Evolutionary conservation across 2,888 invertebrate genomes (phyloP), one percentile per base, ranked within the genome.

Genomic region (Dichetophora obliterata): DNA sequence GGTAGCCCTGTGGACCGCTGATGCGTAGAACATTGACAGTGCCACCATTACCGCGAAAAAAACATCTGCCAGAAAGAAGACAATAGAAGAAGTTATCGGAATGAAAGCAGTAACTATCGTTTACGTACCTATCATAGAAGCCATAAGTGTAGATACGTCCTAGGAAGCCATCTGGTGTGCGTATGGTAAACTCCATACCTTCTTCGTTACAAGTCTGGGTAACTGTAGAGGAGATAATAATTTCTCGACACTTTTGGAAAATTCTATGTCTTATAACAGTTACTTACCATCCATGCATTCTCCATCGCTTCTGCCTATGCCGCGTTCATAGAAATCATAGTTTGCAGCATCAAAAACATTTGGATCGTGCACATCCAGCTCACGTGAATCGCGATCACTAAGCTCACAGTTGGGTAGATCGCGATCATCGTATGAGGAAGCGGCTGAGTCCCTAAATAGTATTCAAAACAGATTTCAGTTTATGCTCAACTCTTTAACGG

Each of bases 121-220:
- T 63, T 31, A 70, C 71, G 59, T 68, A 87, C 86, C 92, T 90
- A 86, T 97, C 96, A 87, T 97, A 97, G 89, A 94, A 96, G 2
- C 96, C 96, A 84, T 97, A 96, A 0, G 96, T 95, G 88, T 97
- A 97, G 88, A 97, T 96, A 72, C 97, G 91, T 3, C 97, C 97
- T 82, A 94, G 93, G 88, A 97, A 97, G 11, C 95, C 95, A 91
- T 96, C 96, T 0, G 96, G 95, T 0, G 96, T 95, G 78, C 95
- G 91, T 72, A 97, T 90, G 0, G 96, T 96, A 86, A 97, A 97
- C 87, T 96, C 96, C 96, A 97, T 97, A 1, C 96, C 97, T 86
- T 97, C 96, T 90, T 96, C 96, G 84, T 95, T 96, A 88, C 97
- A 97, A 1, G 95, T 94, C 92, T 97, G 96, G 72, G 95, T 95